phyloP scores from a whole-genome alignment of 2,888 invertebrate species.

The Vesta saturnalis region DNA sequence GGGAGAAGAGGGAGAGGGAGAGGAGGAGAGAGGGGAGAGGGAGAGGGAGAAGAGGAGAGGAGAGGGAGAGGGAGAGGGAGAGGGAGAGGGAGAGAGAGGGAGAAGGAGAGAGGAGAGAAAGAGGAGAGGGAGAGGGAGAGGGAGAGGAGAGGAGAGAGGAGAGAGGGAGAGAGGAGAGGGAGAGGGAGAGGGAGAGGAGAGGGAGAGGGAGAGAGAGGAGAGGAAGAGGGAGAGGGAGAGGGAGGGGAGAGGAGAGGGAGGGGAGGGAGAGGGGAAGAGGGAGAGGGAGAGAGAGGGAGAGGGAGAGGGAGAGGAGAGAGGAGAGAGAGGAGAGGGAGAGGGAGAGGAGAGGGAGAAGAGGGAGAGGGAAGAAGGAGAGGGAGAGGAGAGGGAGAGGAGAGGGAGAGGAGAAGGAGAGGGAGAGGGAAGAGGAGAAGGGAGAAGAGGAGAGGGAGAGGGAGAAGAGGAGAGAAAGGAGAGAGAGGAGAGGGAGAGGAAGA shows the following conservation, averaged over 20 bases:
- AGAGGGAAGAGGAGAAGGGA: too few species aligned
- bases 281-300: neutral
- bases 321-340: neutral
- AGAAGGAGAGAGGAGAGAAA: neutral
- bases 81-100: neutral
- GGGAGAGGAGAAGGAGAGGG: too few species aligned
- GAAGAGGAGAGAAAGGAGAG: too few species aligned
- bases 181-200: neutral
- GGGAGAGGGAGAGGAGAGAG: neutral
- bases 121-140: neutral
- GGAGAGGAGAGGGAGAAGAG: neutral
- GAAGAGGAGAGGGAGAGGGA: too few species aligned
- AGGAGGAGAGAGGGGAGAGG: neutral
- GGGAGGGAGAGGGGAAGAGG: neutral
- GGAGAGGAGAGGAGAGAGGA: neutral
- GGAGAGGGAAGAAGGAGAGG: neutral
- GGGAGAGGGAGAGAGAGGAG: neutral
- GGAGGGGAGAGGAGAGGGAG: neutral
- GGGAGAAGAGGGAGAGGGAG: too few species aligned
- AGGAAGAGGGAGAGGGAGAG: neutral
- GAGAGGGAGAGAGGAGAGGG: neutral
- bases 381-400: too few species aligned
- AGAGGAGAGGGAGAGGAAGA: too few species aligned
- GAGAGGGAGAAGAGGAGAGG: neutral
- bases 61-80: neutral